Percentiles rank a stretch among this genome's conserved stretches.
These are phyloP conservation scores for Pempheris klunzingeri DNA, from an alignment of 2,797 vertebrate species.

Conservation along the genomic window DNA sequence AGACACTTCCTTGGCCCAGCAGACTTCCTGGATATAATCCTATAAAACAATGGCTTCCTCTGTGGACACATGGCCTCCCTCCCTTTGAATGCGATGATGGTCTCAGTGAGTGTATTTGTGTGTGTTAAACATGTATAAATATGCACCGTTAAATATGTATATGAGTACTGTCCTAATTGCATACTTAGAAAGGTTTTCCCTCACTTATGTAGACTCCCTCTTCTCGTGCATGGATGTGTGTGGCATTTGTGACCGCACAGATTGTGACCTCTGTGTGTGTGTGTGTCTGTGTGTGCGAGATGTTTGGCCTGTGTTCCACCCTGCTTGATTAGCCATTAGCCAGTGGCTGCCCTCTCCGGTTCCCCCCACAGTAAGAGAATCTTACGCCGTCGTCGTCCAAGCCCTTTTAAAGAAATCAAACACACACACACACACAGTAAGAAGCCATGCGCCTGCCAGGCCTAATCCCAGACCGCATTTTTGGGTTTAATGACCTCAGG, in stretches of 20 bases:
- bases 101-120: constrained; percentile 26
- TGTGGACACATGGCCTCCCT: constrained; percentile 47
- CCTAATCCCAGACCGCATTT: constrained; percentile 59
- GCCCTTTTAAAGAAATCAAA: constrained; percentile 52
- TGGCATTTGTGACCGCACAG: constrained; percentile 27
- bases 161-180: neutral
- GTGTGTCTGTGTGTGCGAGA: constrained; percentile 4
- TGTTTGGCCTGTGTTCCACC: constrained; percentile 42
- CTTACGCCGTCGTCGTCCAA: constrained; percentile 36
- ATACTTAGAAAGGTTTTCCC: neutral
- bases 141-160: no score
- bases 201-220: neutral
- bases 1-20: constrained; percentile 77
- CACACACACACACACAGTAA: constrained; percentile 26
- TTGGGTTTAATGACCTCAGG: constrained; percentile 65
- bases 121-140: neutral
- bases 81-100: constrained; percentile 20
- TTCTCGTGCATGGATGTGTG: constrained; percentile 26
- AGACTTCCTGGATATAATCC: constrained; percentile 72
- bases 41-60: constrained; percentile 64
- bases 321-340: constrained; percentile 71
- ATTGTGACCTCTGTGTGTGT: constrained; percentile 15
- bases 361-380: constrained; percentile 53
- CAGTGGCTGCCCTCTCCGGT: constrained; percentile 50
- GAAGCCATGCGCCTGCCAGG: constrained; percentile 40